Conservation (phyloP, 1,140 invertebrate genomes). For the Idris sp. region DNA sequence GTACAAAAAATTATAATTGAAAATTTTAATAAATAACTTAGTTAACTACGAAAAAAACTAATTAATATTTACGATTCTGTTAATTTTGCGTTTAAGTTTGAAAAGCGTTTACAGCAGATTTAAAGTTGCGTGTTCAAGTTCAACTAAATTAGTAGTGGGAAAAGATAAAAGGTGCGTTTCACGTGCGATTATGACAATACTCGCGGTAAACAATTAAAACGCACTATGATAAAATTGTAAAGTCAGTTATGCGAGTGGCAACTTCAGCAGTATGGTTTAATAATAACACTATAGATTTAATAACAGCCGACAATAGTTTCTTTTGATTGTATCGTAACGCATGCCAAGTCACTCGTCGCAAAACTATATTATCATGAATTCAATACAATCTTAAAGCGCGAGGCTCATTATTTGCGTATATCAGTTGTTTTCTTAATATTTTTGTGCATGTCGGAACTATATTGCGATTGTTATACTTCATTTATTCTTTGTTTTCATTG, state of each 20-base stretch:
- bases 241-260: conserved; percentile 8
- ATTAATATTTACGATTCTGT: too few relatives aligned
- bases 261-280: conserved; percentile 53
- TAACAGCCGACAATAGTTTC: conserved; percentile 73
- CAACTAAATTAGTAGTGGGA: conserved; percentile 16
- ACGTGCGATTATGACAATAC: conserved; percentile 19
- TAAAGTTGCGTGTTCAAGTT: conserved; percentile 29
- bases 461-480: conserved; percentile 51
- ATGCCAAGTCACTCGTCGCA: conserved; percentile 47
- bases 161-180: conserved; percentile 47
- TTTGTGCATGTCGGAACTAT: conserved; percentile 64
- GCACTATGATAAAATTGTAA: conserved; percentile 24
- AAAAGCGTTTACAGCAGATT: conserved; percentile 35
- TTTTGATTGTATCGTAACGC: conserved; percentile 71
- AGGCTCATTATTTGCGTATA: conserved; percentile 69
- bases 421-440: conserved; percentile 72
- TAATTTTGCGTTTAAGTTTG: too few relatives aligned
- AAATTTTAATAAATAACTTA: too few relatives aligned
- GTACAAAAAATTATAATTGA: conserved; percentile 7
- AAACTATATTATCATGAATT: conserved; percentile 68
- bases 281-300: conserved; percentile 73
- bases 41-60: too few relatives aligned
- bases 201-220: conserved; percentile 20
- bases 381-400: conserved; percentile 72
- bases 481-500: conserved; percentile 56